A percentile compares a stretch with the other conserved stretches of the same genome.
These are phyloP conservation scores for Argyresthia goedartella DNA, from an alignment of 2,888 invertebrate species.

Conservation along the genomic window DNA sequence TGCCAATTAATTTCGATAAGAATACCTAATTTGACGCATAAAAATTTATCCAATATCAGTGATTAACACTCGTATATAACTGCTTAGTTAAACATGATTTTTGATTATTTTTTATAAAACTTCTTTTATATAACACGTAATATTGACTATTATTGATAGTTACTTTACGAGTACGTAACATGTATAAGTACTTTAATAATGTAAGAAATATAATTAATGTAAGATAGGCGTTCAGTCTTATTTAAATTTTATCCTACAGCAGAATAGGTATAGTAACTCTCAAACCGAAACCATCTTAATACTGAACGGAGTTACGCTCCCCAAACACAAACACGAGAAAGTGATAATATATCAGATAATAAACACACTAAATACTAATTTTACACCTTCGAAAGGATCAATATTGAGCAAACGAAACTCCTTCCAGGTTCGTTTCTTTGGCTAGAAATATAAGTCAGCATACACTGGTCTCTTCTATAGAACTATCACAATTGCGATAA, in stretches of 20 bases:
- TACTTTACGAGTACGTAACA: too few relatives aligned
- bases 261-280: not conserved
- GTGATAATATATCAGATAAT: not conserved
- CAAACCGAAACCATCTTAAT: constrained; percentile 16
- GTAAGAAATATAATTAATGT: constrained; percentile 18
- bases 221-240: constrained; percentile 50
- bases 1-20: too few relatives aligned
- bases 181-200: constrained; percentile 42
- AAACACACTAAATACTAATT: not conserved
- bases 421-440: not conserved
- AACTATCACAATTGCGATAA: constrained; percentile 32
- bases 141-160: too few relatives aligned
- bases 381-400: not conserved
- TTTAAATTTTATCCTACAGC: constrained; percentile 31
- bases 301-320: not conserved
- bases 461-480: not conserved
- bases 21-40: too few relatives aligned
- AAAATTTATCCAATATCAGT: too few relatives aligned
- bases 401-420: not conserved
- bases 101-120: too few relatives aligned
- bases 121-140: too few relatives aligned
- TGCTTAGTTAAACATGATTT: too few relatives aligned
- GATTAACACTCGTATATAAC: too few relatives aligned
- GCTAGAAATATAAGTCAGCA: too few relatives aligned
- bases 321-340: not conserved